These are phyloP conservation scores for roundworm (Caenorhabditis elegans) DNA, from an alignment of 1,140 invertebrate genomes.

Conservation along the genomic window DNA sequence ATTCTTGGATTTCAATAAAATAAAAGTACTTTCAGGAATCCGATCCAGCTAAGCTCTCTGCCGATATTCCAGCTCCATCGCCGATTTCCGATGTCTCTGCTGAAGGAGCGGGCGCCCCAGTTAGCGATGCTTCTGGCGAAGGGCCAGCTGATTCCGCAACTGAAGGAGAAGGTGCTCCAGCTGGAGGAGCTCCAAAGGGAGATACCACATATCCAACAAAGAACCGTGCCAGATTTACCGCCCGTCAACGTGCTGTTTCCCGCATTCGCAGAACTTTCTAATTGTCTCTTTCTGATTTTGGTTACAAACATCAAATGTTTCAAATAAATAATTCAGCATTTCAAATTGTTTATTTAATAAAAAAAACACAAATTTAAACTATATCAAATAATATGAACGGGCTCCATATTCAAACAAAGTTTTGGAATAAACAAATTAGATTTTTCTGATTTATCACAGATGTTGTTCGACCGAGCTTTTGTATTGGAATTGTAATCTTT, in stretches of 20 bases:
- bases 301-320: too few species aligned
- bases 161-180: neutral
- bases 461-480: too few species aligned
- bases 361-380: too few species aligned
- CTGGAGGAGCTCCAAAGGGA: neutral
- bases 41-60: neutral
- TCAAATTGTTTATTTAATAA: too few species aligned
- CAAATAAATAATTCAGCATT: too few species aligned
- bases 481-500: too few species aligned
- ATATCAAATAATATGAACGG: too few species aligned
- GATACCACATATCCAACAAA: neutral
- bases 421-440: too few species aligned
- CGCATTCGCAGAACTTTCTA: conserved; percentile 20
- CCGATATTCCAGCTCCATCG: neutral
- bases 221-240: neutral
- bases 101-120: neutral
- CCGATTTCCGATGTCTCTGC: neutral
- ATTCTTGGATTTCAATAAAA: neutral
- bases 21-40: neutral
- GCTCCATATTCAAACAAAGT: too few species aligned
- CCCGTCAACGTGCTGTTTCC: conserved; percentile 16
- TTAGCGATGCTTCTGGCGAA: too few species aligned
- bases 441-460: too few species aligned
- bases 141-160: neutral
- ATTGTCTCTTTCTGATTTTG: neutral